Evolutionary conservation across 1,140 invertebrate genomes (phyloP), one percentile per base, ranked within the genome.

Genomic region (Drosophila ercepeae): DNA sequence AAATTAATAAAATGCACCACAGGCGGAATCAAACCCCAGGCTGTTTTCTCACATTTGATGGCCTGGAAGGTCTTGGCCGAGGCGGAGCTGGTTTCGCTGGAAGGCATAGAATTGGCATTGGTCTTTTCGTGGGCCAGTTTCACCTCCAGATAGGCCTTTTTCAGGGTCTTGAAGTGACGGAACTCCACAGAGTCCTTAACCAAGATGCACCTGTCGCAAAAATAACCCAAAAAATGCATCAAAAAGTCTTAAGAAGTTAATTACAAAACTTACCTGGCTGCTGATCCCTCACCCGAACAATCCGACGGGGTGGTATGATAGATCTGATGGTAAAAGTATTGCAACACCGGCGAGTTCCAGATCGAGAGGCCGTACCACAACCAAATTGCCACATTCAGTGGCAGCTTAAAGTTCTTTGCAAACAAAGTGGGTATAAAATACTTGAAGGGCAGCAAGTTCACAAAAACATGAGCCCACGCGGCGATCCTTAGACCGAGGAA

Each of bases 251-350:
- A 3, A 0, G n/a, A n/a, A 11, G 9, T 11, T 11, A 11, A 11
- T 3, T 11, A 32, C 4, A 0, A 4, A 0, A 50, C 75, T 60
- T 27, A 91, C 84, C 89, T 91, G 9, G 89, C 82, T 0, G 90
- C 90, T 4, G 89, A 91, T 1, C 90, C 90, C 46, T 91, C 90
- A 27, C 90, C 90, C 14, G 82, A 81, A 49, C 90, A 91, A 44
- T 91, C 90, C 3, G 75, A 68, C 2, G 90, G 84, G 1, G 89
- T 57, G 5, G 78, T 89, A 13, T 91, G 90, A 71, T 91, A 91
- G 41, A 91, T 91, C 60, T 91, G 90, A 61, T 91, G 90, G 50
- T 91, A 91, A 42, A 90, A 91, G 46, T 90, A 91, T 29, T 91
- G 90, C 39, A 91, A 41, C 13, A 91, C 90, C 1, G 90, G 90